phyloP scores from a whole-genome alignment of 1,140 invertebrate species.

The Drosophila pseudoananassae region DNA sequence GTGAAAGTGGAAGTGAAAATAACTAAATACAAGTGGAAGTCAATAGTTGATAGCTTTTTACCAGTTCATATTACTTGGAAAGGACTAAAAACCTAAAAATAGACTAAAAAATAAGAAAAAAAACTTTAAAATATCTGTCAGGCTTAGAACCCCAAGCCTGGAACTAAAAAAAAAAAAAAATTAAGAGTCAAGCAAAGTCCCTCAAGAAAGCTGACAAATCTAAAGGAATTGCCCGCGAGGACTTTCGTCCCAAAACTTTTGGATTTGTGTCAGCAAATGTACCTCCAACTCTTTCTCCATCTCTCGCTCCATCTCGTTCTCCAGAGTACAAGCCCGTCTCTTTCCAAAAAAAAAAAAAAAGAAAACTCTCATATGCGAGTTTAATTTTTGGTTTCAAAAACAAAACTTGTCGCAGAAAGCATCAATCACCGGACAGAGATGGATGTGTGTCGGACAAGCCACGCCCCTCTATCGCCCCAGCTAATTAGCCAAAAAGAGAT shows the following conservation, averaged over 20 bases:
- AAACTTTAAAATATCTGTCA: constrained; percentile 39
- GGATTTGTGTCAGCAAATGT: constrained; percentile 30
- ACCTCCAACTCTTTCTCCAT: neutral
- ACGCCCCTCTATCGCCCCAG: neutral
- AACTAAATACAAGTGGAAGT: too few relatives aligned
- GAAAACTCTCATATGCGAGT: neutral
- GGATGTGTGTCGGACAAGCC: constrained; percentile 37
- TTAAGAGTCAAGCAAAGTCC: neutral
- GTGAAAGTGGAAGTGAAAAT: too few relatives aligned
- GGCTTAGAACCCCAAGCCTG: constrained; percentile 33
- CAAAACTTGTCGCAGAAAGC: constrained; percentile 33
- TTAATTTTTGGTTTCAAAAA: constrained; percentile 49
- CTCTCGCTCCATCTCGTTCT: neutral
- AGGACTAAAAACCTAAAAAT: neutral
- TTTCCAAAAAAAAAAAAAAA: too few relatives aligned
- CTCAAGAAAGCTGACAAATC: constrained; percentile 37
- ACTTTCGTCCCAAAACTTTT: constrained; percentile 15
- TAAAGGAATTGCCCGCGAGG: constrained; percentile 27
- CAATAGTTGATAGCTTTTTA: too few relatives aligned
- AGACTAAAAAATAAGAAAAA: too few relatives aligned
- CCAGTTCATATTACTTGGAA: neutral
- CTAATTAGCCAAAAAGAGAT: constrained; percentile 20
- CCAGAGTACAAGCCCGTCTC: too few relatives aligned
- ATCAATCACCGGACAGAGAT: constrained; percentile 46
- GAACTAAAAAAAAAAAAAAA: neutral